A percentile compares a stretch with the other conserved stretches of the same genome.
Evolutionary conservation across 53 echinoderm and acorn worm genomes (phyloP).

Genomic region (Mesocentrotus franciscanus): DNA sequence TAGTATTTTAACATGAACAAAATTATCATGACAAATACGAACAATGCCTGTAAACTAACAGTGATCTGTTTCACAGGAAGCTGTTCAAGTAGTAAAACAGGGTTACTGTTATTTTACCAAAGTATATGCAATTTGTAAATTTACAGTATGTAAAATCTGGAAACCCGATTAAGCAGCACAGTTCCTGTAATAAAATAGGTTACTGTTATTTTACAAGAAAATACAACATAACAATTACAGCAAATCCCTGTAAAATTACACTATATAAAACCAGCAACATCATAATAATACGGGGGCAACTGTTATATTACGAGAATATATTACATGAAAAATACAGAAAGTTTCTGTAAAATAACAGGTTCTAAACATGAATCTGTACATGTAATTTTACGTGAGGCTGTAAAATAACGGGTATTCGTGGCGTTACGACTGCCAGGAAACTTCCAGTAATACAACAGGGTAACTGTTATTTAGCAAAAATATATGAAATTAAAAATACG

Average conservation of each 20-base stretch:
- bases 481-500: neutral
- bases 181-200: constrained; percentile 23
- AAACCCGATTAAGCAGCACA: neutral
- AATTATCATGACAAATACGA: neutral
- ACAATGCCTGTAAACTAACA: constrained; percentile 20
- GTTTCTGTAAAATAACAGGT: constrained; percentile 18
- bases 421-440: constrained; percentile 56
- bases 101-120: neutral
- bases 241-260: neutral
- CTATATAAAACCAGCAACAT: constrained; percentile 23
- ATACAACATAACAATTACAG: neutral
- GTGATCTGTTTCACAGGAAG: constrained; percentile 27
- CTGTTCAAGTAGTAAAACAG: constrained; percentile 13
- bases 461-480: neutral
- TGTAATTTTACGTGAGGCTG: constrained; percentile 42
- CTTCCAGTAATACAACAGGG: constrained; percentile 19
- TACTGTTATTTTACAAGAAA: constrained; percentile 17
- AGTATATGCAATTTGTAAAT: neutral
- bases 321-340: neutral
- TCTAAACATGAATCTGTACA: neutral
- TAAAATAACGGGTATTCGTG: neutral
- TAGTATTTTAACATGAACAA: constrained; percentile 8
- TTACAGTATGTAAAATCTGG: neutral
- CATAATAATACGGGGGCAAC: neutral
- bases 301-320: neutral